These are phyloP conservation scores for Fratercula arctica DNA, from an alignment of 2,797 vertebrate species.

Conservation along the genomic window DNA sequence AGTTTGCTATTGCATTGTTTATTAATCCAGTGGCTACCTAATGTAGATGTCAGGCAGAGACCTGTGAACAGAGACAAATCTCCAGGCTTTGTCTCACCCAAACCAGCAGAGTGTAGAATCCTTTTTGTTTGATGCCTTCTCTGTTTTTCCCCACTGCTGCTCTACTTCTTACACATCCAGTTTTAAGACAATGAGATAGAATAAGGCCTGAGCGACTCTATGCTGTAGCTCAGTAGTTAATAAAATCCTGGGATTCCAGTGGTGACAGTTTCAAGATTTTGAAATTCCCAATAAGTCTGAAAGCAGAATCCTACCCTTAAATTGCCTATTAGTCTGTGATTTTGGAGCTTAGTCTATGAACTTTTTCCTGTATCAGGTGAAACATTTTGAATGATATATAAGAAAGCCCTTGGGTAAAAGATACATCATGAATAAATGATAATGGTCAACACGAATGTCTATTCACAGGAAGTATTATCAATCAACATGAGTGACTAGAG, in stretches of 20 bases:
- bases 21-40: background rate
- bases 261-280: background rate
- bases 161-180: background rate
- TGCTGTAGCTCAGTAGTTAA: background rate
- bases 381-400: slow-evolving; percentile 27
- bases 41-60: background rate
- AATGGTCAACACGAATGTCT: slow-evolving; percentile 37
- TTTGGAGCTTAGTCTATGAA: slow-evolving; percentile 3
- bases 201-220: background rate
- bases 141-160: background rate
- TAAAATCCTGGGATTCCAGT: background rate
- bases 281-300: background rate
- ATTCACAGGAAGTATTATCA: slow-evolving; percentile 32
- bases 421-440: slow-evolving; percentile 51
- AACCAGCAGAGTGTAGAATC: fast-evolving
- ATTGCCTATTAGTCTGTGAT: slow-evolving; percentile 3
- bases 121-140: background rate
- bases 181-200: background rate
- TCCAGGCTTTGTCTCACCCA: background rate
- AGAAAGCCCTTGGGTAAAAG: slow-evolving; percentile 5
- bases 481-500: slow-evolving; percentile 2
- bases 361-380: background rate
- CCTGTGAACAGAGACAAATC: background rate
- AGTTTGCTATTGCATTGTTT: background rate
- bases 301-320: background rate